Evolutionary conservation across 2,888 invertebrate species (phyloP).

Genomic region (Cataglyphis rosenhaueri): DNA sequence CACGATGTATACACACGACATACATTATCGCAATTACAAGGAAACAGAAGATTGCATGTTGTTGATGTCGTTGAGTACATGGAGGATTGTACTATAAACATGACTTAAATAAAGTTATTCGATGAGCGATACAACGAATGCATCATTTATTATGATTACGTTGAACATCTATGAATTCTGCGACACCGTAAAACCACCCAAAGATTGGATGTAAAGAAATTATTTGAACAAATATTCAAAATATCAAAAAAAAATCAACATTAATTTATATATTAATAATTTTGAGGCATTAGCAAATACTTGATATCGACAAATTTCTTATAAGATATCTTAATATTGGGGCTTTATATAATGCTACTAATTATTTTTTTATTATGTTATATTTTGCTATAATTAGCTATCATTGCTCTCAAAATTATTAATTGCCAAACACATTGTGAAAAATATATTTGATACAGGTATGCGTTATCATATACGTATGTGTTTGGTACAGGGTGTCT

Average conservation of each 20-base stretch:
- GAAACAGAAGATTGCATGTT: slow-evolving; percentile 76
- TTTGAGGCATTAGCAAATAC: neutral
- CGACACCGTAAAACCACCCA: neutral
- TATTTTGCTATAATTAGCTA: slow-evolving; percentile 2
- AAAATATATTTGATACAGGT: slow-evolving; percentile 20
- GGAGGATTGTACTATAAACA: slow-evolving; percentile 78
- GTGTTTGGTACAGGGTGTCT: neutral
- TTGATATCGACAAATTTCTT: neutral
- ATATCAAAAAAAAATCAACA: neutral
- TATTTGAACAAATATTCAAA: neutral
- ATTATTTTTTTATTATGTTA: neutral
- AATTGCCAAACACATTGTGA: neutral
- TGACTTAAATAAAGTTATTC: slow-evolving; percentile 81
- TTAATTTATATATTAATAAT: slow-evolving; percentile 4
- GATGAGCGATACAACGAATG: slow-evolving; percentile 67
- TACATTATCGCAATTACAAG: slow-evolving; percentile 73
- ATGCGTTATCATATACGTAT: neutral
- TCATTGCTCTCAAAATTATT: slow-evolving; percentile 3
- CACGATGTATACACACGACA: slow-evolving; percentile 73
- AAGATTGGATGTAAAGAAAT: neutral
- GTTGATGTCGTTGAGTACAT: slow-evolving; percentile 76
- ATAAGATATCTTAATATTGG: neutral
- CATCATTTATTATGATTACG: slow-evolving; percentile 56
- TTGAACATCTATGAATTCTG: neutral
- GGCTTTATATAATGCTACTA: neutral